A percentile compares a stretch with the other conserved stretches of the same genome.
These are phyloP conservation scores for Anodontia alba DNA, from an alignment of 2,888 invertebrate species.

Conservation along the genomic window DNA sequence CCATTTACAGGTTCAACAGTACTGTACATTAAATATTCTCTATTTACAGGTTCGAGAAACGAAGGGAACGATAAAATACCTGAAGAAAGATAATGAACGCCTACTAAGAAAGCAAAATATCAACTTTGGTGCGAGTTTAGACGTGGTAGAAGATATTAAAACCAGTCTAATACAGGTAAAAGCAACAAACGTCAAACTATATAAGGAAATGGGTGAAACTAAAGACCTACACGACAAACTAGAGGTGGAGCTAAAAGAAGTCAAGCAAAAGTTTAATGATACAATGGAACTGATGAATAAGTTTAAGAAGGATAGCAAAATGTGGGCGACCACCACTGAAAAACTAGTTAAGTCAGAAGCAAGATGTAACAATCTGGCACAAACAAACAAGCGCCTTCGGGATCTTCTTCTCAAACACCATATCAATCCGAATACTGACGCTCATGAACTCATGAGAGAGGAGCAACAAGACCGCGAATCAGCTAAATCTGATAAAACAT, in stretches of 20 bases:
- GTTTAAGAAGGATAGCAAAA: conserved; percentile 37
- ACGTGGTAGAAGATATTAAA: conserved; percentile 36
- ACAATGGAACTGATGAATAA: conserved; percentile 18
- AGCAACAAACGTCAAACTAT: conserved; percentile 40
- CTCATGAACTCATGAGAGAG: conserved; percentile 25
- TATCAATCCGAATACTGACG: conserved; percentile 47
- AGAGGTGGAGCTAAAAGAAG: conserved; percentile 41
- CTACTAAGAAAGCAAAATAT: conserved; percentile 44
- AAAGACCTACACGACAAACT: conserved; percentile 43
- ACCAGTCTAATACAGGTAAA: conserved; percentile 32
- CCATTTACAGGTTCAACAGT: no score
- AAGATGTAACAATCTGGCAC: conserved; percentile 22
- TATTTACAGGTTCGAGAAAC: conserved; percentile 19
- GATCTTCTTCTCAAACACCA: conserved; percentile 44
- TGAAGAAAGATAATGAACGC: conserved; percentile 43
- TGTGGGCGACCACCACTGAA: conserved; percentile 38
- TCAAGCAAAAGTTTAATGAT: conserved; percentile 32
- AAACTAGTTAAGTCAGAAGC: conserved; percentile 33
- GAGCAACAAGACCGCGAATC: background rate
- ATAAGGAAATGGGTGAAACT: conserved; percentile 45
- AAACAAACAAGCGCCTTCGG: conserved; percentile 37
- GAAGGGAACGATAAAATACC: conserved; percentile 30
- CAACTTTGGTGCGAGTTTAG: conserved; percentile 49
- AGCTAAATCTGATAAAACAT: conserved; percentile 17
- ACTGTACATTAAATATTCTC: no score